Evolutionary conservation across 2,888 invertebrate genomes (phyloP), one percentile per base, ranked within the genome.

Genomic region (Trissolcus japonicus): DNA sequence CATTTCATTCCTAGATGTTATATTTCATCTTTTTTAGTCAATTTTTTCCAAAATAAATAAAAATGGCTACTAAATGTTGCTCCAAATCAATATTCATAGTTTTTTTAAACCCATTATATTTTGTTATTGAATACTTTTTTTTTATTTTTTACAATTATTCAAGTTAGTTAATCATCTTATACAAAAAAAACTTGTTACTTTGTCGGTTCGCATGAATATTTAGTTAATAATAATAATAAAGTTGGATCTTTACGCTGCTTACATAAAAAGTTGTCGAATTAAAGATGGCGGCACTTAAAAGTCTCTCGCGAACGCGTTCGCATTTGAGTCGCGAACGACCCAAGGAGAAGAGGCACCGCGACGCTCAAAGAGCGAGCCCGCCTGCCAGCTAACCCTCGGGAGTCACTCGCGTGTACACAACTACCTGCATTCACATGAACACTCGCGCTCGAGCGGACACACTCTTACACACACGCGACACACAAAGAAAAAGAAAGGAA

Each of bases 211-310:
- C 25, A 25, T 25, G 25, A 25, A 25, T 25, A 25, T 25, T 25
- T 25, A 25, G 4, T 25, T 25, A 25, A 25, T 25, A 25, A 25
- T 25, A 4, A 25, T 25, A 35, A 35, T 35, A 35, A 59, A 43
- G 57, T 56, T 25, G 25, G 25, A 35, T 35, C 9, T 35, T 35
- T 11, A 9, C 35, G 16, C 16, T n/a, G 50, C 50, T 40, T 25
- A 43, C 56, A n/a, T 48, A 65, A 55, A 55, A 35, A 29, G 43
- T 17, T 53, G 48, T 59, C 43, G 53, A 60, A 59, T 63, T 65
- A 65, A 72, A 72, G 60, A 72, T 72, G 72, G 72, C 72, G 72
- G 65, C 63, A 53, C 65, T 63, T 57, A 63, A 63, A 72, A 72
- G 59, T 54, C 50, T 53, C 51, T 60, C 53, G 54, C 60, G 41